Conservation (phyloP, 2,113 vertebrate species). For the Telmatochromis sp. region DNA sequence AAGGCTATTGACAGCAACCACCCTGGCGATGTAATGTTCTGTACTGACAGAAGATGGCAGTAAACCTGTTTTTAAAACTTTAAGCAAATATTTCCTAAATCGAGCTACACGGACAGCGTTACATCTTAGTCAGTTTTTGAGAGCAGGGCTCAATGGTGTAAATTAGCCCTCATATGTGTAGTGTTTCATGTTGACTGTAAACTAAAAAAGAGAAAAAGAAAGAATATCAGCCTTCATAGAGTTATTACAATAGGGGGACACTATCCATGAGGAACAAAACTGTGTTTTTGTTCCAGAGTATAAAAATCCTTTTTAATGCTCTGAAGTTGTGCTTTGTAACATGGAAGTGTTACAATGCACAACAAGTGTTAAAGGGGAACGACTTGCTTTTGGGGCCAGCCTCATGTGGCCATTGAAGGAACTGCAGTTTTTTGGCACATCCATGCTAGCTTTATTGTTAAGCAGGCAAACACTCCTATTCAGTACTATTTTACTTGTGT, state of each 20-base stretch:
- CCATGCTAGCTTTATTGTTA: neutral
- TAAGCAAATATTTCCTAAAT: neutral
- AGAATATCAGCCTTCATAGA: neutral
- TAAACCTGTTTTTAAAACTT: neutral
- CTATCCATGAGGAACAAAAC: neutral
- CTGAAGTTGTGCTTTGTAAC: neutral
- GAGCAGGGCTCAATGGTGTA: neutral
- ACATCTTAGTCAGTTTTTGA: neutral
- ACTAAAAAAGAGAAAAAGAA: neutral
- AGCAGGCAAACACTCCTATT: neutral
- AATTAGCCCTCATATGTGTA: neutral
- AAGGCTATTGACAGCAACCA: neutral
- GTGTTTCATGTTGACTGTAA: neutral
- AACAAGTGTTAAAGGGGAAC: neutral
- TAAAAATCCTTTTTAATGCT: neutral
- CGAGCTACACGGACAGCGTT: neutral
- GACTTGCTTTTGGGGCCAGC: neutral
- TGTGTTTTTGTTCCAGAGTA: neutral
- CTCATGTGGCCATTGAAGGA: neutral
- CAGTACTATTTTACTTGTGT: neutral
- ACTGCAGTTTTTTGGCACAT: neutral
- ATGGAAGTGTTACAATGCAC: neutral
- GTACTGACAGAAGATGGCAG: neutral
- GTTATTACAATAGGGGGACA: neutral
- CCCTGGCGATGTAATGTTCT: neutral